Conservation (phyloP, 2,113 vertebrate genomes). For the Gila orcuttii region DNA sequence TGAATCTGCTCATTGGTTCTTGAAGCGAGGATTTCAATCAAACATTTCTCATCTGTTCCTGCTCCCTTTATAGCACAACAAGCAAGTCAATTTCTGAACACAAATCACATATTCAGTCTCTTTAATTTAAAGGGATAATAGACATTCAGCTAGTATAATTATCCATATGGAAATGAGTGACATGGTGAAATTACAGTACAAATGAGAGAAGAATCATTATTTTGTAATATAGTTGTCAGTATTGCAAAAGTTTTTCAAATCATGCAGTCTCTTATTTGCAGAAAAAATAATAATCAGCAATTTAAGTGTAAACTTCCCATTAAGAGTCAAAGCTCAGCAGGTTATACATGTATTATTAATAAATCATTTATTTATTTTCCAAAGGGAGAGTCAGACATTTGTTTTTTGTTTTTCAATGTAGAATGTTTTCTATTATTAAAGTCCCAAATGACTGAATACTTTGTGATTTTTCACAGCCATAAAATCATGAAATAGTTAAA, state of each 20-base stretch:
- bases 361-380: neutral
- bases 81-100: conserved; percentile 23
- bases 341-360: too few relatives aligned
- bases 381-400: neutral
- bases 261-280: neutral
- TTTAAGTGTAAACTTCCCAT: neutral
- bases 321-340: neutral
- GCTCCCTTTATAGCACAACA: conserved; percentile 74
- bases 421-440: neutral
- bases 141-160: neutral
- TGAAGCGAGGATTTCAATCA: conserved; percentile 93
- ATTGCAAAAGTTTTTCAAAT: neutral
- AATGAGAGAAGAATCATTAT: neutral
- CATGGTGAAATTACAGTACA: neutral
- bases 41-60: conserved; percentile 90
- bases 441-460: neutral
- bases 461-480: neutral
- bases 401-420: too few relatives aligned
- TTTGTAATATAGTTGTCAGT: neutral
- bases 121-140: neutral
- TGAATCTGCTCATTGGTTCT: conserved; percentile 88
- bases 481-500: neutral
- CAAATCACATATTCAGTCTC: neutral
- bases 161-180: neutral
- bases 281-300: neutral